These are phyloP conservation scores for Passer montanus DNA, from an alignment of 2,113 vertebrate species.

Conservation along the genomic window DNA sequence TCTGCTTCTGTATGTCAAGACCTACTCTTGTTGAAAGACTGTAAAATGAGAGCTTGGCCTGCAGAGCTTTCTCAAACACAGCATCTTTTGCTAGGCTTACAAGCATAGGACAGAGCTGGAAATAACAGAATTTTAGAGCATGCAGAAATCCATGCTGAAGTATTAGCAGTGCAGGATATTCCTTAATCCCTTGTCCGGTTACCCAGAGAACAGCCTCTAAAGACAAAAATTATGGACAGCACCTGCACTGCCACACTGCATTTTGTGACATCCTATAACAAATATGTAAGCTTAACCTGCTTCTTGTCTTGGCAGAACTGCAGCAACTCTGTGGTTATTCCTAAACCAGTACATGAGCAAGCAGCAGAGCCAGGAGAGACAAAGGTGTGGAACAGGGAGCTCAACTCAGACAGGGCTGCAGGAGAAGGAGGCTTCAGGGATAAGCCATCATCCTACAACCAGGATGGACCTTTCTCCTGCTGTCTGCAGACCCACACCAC, in stretches of 20 bases:
- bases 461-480: neutral
- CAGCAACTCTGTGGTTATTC: neutral
- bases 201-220: neutral
- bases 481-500: neutral
- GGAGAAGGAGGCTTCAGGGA: neutral
- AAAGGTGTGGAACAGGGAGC: neutral
- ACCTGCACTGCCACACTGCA: neutral
- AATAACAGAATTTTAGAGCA: neutral
- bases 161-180: neutral
- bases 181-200: neutral
- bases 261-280: neutral
- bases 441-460: neutral
- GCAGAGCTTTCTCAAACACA: neutral
- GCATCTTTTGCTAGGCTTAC: neutral
- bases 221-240: neutral
- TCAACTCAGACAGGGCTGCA: neutral
- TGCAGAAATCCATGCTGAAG: neutral
- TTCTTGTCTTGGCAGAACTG: neutral
- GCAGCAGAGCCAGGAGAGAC: neutral
- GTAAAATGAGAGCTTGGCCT: neutral
- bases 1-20: neutral
- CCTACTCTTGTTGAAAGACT: neutral
- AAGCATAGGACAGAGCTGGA: neutral
- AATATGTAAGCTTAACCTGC: neutral
- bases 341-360: neutral